Evolutionary conservation across 2,113 vertebrate species (phyloP).

Genomic region (Tenrec ecaudatus): DNA sequence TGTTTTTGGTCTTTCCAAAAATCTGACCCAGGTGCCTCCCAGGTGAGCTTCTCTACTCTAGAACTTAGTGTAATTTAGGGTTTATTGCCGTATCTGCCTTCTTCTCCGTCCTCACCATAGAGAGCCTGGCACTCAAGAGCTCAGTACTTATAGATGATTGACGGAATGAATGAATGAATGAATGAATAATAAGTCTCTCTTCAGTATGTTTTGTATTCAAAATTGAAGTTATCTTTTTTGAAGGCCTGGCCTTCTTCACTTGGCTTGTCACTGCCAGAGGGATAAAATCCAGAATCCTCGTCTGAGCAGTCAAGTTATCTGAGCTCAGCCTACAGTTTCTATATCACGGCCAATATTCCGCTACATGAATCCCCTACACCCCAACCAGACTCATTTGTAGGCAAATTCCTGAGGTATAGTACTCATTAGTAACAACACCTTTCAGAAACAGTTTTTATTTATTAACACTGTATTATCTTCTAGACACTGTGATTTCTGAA

Average conservation of each 20-base stretch:
- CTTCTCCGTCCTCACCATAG: not conserved
- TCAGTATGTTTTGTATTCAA: not conserved
- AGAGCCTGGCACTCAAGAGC: not conserved
- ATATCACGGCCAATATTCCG: not conserved
- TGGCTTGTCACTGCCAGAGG: not conserved
- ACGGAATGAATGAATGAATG: not conserved
- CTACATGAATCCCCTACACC: not conserved
- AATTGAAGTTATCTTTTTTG: not conserved
- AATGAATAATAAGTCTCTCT: not conserved
- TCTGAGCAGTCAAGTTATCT: not conserved
- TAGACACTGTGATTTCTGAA: not conserved
- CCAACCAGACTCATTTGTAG: not conserved
- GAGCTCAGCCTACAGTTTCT: not conserved
- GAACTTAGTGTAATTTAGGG: not conserved
- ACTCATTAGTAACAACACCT: constrained; percentile 10
- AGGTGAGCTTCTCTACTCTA: not conserved
- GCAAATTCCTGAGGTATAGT: not conserved
- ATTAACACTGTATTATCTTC: not conserved
- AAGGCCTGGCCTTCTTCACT: not conserved
- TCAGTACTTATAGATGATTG: not conserved
- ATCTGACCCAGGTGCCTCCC: not conserved
- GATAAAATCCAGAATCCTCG: constrained; percentile 6
- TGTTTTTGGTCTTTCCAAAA: not conserved
- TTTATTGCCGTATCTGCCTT: not conserved
- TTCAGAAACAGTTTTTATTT: not conserved